A percentile compares a stretch with the other conserved stretches of the same genome.
Conservation (phyloP, 2,888 invertebrate species). For the Alsophila aescularia region DNA sequence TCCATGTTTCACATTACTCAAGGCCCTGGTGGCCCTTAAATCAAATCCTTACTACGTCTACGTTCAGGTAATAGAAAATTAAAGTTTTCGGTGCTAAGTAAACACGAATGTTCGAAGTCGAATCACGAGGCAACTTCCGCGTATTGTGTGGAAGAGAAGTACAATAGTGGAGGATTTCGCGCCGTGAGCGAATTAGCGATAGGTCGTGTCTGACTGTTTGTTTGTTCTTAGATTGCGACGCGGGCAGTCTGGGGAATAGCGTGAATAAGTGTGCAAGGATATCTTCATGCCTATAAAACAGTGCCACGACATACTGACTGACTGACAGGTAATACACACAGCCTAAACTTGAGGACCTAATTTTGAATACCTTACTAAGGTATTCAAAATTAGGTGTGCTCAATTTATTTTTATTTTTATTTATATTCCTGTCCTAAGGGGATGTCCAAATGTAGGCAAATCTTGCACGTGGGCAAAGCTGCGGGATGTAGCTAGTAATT, state of each 20-base stretch:
- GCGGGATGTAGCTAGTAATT: too few species aligned
- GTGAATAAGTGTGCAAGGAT: slow-evolving; percentile 1
- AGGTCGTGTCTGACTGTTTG: slow-evolving; percentile 58
- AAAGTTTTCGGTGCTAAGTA: slow-evolving; percentile 32
- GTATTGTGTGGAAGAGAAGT: slow-evolving; percentile 61
- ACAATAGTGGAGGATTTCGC: slow-evolving; percentile 43
- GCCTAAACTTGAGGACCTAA: too few species aligned
- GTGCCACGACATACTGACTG: too few species aligned
- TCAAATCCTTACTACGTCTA: not conserved
- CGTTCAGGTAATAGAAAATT: slow-evolving; percentile 16
- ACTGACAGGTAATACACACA: too few species aligned
- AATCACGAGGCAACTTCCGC: slow-evolving; percentile 57
- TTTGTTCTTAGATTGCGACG: slow-evolving; percentile 57
- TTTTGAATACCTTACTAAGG: too few species aligned
- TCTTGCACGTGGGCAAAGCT: too few species aligned
- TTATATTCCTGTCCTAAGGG: too few species aligned
- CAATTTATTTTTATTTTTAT: too few species aligned
- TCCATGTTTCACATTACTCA: too few species aligned
- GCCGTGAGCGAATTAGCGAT: slow-evolving; percentile 64
- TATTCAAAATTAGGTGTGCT: too few species aligned
- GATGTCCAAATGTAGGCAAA: too few species aligned
- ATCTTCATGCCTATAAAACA: too few species aligned
- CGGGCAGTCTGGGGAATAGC: slow-evolving; percentile 61
- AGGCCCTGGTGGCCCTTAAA: not conserved
- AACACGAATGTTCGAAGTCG: slow-evolving; percentile 23